These are phyloP conservation scores for Jordanella pulchra DNA, from an alignment of 2,797 vertebrate genomes.

Conservation along the genomic window DNA sequence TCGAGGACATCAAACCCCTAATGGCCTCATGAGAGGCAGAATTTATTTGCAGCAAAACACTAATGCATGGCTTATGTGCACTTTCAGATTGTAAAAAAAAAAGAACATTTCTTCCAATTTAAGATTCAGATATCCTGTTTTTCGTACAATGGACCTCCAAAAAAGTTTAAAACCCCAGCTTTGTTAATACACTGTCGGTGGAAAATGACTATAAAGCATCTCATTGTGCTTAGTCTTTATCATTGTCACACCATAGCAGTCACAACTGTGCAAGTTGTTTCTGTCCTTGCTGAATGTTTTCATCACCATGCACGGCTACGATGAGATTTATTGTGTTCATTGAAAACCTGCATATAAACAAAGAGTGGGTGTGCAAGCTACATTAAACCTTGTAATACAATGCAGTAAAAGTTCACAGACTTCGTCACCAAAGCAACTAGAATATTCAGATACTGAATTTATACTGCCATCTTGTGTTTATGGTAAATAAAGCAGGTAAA, in stretches of 20 bases:
- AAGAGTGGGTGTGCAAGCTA: constrained; percentile 19
- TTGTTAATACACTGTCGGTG: not conserved
- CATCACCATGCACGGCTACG: constrained; percentile 21
- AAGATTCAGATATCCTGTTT: constrained; percentile 4
- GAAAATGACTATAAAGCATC: constrained; percentile 7
- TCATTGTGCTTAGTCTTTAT: constrained; percentile 14
- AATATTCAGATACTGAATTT: constrained; percentile 17
- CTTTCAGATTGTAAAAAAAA: not conserved
- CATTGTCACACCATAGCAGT: constrained; percentile 14
- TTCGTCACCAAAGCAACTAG: not conserved
- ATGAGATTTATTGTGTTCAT: constrained; percentile 25
- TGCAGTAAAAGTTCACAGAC: not conserved
- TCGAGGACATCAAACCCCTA: constrained; percentile 11
- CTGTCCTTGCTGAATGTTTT: constrained; percentile 25
- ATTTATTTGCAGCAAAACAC: constrained; percentile 2
- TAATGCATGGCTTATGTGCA: not conserved
- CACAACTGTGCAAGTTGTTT: constrained; percentile 21
- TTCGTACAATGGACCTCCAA: not conserved
- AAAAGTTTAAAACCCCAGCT: not conserved
- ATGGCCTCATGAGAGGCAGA: not conserved
- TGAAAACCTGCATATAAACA: constrained; percentile 30
- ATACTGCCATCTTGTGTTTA: constrained; percentile 72
- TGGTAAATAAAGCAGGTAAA: constrained; percentile 5
- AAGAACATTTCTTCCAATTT: not conserved
- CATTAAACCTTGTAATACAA: constrained; percentile 14